Conservation (phyloP, 1,140 invertebrate genomes). For the Leptinotarsa lineolata region DNA sequence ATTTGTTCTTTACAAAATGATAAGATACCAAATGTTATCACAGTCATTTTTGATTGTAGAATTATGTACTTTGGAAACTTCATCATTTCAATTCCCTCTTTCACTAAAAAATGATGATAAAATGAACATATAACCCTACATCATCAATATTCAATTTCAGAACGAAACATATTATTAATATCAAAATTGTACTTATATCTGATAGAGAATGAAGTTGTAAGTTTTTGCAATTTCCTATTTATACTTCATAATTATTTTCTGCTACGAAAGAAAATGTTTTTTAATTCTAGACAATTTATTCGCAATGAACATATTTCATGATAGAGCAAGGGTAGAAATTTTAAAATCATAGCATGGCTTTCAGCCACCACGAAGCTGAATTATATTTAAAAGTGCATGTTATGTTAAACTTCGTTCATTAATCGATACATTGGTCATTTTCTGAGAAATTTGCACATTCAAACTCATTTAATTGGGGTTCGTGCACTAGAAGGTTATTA, state of each 20-base stretch:
- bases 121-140: background rate
- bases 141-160: background rate
- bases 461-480: background rate
- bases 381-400: slow-evolving; percentile 2
- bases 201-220: background rate
- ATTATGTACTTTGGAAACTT: too few species aligned
- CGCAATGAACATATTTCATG: too few species aligned
- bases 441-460: background rate
- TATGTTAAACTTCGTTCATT: slow-evolving; percentile 6
- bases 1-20: too few species aligned
- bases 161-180: background rate
- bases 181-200: background rate
- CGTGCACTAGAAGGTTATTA: background rate
- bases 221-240: background rate
- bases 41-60: too few species aligned
- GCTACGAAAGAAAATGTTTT: background rate
- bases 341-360: background rate
- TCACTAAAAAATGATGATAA: too few species aligned
- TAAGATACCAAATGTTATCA: too few species aligned
- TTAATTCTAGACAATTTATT: slow-evolving; percentile 5
- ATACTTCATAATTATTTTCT: background rate
- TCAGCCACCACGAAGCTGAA: background rate
- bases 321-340: slow-evolving; percentile 1
- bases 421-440: background rate
- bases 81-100: too few species aligned